phyloP scores from a whole-genome alignment of 2,888 invertebrate genomes.

The Xestia ashworthii region DNA sequence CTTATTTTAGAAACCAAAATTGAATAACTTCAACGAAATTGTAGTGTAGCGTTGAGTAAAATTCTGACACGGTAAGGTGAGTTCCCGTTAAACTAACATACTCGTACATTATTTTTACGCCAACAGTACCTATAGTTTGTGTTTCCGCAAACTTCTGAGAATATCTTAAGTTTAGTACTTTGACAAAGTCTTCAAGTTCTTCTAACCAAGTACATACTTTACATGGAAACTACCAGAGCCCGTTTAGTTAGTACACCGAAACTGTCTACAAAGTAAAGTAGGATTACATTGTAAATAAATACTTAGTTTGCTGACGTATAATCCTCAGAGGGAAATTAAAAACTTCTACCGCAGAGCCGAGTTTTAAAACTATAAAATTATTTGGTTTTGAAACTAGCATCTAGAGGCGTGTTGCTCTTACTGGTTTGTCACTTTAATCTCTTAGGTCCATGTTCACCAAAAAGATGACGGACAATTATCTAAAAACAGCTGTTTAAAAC shows the following conservation, averaged over 20 bases:
- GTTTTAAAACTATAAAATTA: constrained; percentile 52
- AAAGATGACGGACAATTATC: too few species aligned
- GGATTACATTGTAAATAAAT: constrained; percentile 62
- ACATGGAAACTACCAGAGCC: constrained; percentile 6
- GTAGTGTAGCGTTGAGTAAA: neutral
- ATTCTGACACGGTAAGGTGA: neutral
- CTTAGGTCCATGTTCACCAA: too few species aligned
- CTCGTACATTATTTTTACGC: neutral
- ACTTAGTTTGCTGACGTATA: constrained; percentile 44
- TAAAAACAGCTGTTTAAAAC: too few species aligned
- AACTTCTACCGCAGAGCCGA: constrained; percentile 57
- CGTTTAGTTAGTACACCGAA: constrained; percentile 27
- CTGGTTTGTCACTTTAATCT: neutral
- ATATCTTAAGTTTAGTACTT: neutral
- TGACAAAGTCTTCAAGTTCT: constrained; percentile 13
- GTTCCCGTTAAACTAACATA: neutral
- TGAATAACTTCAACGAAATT: neutral
- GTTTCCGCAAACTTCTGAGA: neutral
- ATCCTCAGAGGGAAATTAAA: constrained; percentile 64
- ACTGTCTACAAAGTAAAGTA: constrained; percentile 54
- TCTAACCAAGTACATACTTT: constrained; percentile 5
- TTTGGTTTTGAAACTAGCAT: constrained; percentile 53
- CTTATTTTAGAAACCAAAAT: neutral
- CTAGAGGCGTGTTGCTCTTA: constrained; percentile 3
- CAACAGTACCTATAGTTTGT: neutral